Base-by-base conservation (phyloP, 2,888 invertebrate genomes). In the Metalampra italica region DNA sequence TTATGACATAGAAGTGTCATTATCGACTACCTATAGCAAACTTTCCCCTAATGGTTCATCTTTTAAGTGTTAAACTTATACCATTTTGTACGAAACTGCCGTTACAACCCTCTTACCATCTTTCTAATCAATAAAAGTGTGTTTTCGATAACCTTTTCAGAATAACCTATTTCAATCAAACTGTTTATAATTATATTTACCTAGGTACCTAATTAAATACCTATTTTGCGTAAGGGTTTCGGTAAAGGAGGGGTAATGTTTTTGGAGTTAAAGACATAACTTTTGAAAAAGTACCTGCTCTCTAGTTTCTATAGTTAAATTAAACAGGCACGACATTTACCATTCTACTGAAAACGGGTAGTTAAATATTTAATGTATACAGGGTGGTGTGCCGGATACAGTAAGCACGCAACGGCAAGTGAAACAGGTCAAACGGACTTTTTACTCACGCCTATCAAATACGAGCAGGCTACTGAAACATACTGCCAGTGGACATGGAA, bases 351-450 rank as follows among this genome's bases (percentile, higher is more conserved):
- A 47, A 47, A 43, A 38, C 43, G 42, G 43, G 39, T 22, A 29
- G 47, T 54, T 50, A 44, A 51, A 54, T 49, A 51, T 49, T 54
- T 49, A 43, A 49, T 22, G 22, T 22, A 22, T 22, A 36, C 42
- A 30, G 3, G 8, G 4, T 40, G 8, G 47, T 50, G 50, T 45
- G 54, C 54, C 50, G 54, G 52, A 52, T 52, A 46, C 42, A 37
- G 46, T 43, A 8, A 34, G 40, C 52, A 52, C 49, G 52, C 49
- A 43, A 51, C 36, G 39, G 40, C 37, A 30, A 47, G 40, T 39
- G 22, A 45, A 48, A 43, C 39, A 46, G 49, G 51, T 51, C 51
- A 49, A 32, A 30, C 32, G 34, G 43, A 45, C 46, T 9, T 36
- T 36, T 36, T 36, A n/a, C 36, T 36, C 5, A 7, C 36, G 36